Percentiles rank a stretch among this genome's conserved stretches.
phyloP scores from a whole-genome alignment of 1,140 invertebrate species.

The Pseudomyrmex flavicornis region DNA sequence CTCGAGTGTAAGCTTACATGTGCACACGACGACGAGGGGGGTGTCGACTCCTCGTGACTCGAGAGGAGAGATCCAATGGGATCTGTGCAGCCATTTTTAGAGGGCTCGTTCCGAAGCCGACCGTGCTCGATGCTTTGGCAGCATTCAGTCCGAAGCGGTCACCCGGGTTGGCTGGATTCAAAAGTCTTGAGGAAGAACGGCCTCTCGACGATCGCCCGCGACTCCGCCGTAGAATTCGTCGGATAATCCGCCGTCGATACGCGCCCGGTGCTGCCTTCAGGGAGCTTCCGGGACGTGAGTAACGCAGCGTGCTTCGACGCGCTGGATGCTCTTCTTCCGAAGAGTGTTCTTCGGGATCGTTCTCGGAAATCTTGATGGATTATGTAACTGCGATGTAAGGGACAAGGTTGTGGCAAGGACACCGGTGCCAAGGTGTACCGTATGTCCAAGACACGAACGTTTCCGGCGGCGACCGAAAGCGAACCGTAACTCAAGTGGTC shows the following conservation, averaged over 20 bases:
- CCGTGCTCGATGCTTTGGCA: conserved; percentile 78
- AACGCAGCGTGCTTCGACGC: not conserved
- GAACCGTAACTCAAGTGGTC: not conserved
- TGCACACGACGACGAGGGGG: conserved; percentile 69
- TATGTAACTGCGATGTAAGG: conserved; percentile 52
- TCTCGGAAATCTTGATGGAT: conserved; percentile 37
- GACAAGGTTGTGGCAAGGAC: conserved; percentile 8
- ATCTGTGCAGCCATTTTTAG: conserved; percentile 85
- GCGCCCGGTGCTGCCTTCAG: not conserved
- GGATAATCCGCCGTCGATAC: not conserved
- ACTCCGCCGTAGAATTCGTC: not conserved
- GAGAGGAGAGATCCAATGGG: conserved; percentile 83
- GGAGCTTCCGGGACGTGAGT: not conserved
- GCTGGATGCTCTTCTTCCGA: conserved; percentile 40
- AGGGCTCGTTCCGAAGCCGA: conserved; percentile 80
- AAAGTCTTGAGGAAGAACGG: conserved; percentile 14
- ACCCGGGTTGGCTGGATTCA: conserved; percentile 76
- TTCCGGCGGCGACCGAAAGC: not conserved
- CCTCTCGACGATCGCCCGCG: not conserved
- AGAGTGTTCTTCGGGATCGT: conserved; percentile 38
- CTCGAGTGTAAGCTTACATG: conserved; percentile 85
- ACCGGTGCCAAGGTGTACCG: not conserved
- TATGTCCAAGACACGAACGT: not conserved
- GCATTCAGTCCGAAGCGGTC: conserved; percentile 85
- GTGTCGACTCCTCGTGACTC: conserved; percentile 73